Evolutionary conservation across 2,888 invertebrate genomes (phyloP).

Genomic region (Tricholauxania praeusta): DNA sequence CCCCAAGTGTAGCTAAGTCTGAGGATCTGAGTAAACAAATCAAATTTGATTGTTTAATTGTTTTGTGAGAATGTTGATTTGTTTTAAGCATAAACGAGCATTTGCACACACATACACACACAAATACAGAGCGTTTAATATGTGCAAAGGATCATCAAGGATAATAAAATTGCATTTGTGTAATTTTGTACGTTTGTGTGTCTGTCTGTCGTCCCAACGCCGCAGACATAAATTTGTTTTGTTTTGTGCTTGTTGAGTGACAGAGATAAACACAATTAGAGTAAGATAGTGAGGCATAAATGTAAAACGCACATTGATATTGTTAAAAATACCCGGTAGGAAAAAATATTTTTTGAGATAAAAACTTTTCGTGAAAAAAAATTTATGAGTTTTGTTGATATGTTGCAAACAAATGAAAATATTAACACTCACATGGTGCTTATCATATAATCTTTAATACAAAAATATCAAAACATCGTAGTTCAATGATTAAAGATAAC

Average conservation of each 20-base stretch:
- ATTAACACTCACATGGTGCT: too few relatives aligned
- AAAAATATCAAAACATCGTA: too few relatives aligned
- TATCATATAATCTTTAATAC: too few relatives aligned
- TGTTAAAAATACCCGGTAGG: too few relatives aligned
- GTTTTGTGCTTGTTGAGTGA: conserved; percentile 25
- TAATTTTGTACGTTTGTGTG: background rate
- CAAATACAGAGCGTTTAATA: conserved; percentile 9
- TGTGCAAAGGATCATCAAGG: conserved; percentile 6
- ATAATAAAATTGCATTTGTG: conserved; percentile 31
- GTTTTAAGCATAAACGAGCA: conserved; percentile 22
- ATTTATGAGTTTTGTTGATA: too few relatives aligned
- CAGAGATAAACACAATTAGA: conserved; percentile 8
- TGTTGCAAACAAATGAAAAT: too few relatives aligned
- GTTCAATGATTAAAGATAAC: too few relatives aligned
- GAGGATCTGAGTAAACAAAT: conserved; percentile 23
- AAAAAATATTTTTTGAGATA: too few relatives aligned
- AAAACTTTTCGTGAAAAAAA: too few relatives aligned
- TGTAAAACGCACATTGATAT: too few relatives aligned
- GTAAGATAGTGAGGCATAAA: background rate
- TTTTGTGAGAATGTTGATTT: conserved; percentile 33
- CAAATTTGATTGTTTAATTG: conserved; percentile 36
- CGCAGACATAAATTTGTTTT: conserved; percentile 31
- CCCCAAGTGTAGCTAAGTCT: too few relatives aligned
- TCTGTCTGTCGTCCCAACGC: background rate
- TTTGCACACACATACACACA: conserved; percentile 21